Conservation (phyloP, 64 coral and sea anemone genomes). For the Astreopora myriophthalma region DNA sequence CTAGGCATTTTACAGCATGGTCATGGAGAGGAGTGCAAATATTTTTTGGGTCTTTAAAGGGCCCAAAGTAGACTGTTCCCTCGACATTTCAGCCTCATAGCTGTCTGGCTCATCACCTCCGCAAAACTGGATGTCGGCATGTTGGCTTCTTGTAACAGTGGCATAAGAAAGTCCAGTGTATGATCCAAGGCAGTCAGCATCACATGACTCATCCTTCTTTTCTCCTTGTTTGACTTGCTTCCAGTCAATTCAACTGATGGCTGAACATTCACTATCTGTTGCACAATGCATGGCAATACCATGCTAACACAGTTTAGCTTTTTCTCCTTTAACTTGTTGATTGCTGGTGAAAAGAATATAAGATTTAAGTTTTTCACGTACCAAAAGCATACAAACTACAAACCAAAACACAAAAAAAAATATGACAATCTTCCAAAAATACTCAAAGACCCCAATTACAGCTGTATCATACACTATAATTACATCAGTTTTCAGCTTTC, state of each 20-base stretch:
- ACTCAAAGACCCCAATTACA: no score
- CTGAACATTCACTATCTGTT: constrained; percentile 5
- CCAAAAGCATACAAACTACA: no score
- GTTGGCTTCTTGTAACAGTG: constrained; percentile 6
- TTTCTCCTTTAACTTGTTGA: constrained; percentile 9
- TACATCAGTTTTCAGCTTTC: no score
- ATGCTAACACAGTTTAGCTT: constrained; percentile 62
- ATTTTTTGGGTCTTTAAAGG: no score
- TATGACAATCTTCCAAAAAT: no score
- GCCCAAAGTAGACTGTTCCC: no score
- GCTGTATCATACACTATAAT: no score
- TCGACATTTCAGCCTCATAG: not conserved
- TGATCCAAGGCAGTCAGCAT: not conserved
- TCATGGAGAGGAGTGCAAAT: no score
- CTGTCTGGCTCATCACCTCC: not conserved
- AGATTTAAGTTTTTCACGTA: no score
- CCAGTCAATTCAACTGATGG: not conserved
- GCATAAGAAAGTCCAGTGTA: constrained; percentile 5
- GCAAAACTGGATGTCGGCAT: not conserved
- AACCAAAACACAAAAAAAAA: not conserved
- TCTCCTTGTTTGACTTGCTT: not conserved
- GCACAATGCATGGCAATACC: constrained; percentile 28
- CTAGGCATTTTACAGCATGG: no score
- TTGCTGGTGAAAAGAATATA: not conserved
- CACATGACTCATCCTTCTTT: not conserved